Evolutionary conservation across 2,888 invertebrate genomes (phyloP), one percentile per base, ranked within the genome.

Genomic region (Tortricodes alternella): DNA sequence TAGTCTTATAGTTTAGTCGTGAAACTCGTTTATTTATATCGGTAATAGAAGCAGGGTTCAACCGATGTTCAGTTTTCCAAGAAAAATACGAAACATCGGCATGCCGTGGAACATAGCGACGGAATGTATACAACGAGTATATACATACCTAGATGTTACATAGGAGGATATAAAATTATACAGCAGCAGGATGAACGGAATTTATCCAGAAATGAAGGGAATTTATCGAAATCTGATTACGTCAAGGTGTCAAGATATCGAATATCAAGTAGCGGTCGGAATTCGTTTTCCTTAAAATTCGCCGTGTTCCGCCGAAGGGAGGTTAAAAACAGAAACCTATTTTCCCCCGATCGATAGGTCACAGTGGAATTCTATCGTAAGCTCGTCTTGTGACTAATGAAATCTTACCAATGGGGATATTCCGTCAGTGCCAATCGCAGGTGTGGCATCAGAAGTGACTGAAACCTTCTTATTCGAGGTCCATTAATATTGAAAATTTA

Each of bases 201-300:
- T 46, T 34, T 29, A 32, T 37, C 16, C 9, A 37, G 11, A 24
- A 48, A 48, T 27, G 37, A 27, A 13, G 11, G 24, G 48, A 48
- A 48, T 37, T 48, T 24, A 48, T 48, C 24, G 48, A 18, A 24
- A 48, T 48, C 13, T 48, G 37, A 48, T 48, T 48, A 48, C 6
- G 16, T 23, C 18, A 16, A 48, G 48, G 24, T 48, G 48, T 37
- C 37, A 24, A 29, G 27, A 37, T 48, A 37, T 48, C 48, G 48
- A 48, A 24, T 37, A 11, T 6, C 13, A 16, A 48, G 34, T 24
- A 27, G 46, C 46, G 23, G 48, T 9, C 3, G 48, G 48, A 48
- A 37, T 48, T 44, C 29, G 5, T 41, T 43, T 43, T 11, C n/a
- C 27, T 15, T 16, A 16, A 35, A 46, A 35, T 35, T 35, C 23